Percentiles rank a stretch among this genome's conserved stretches.
phyloP scores from a whole-genome alignment of 2,113 vertebrate genomes.

The Nothoprocta pentlandii region DNA sequence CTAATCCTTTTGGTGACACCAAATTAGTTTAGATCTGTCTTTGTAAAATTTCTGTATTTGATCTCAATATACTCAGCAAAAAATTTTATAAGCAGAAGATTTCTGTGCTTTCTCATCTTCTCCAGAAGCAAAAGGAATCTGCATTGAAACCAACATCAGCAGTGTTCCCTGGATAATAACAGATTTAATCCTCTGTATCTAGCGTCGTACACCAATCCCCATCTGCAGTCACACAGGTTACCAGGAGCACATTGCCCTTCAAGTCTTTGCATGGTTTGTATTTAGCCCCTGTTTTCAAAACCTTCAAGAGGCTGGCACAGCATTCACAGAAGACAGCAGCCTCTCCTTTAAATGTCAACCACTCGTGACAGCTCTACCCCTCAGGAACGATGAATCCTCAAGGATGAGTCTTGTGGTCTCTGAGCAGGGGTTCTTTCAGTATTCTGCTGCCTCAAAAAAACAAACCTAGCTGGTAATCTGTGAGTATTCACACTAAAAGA shows the following conservation, averaged over 20 bases:
- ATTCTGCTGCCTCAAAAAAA: background rate
- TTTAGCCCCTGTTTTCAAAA: constrained; percentile 25
- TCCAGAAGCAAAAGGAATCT: background rate
- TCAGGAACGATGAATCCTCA: constrained; percentile 34
- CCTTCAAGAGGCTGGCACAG: background rate
- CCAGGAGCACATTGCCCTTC: background rate
- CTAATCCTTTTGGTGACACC: constrained; percentile 13
- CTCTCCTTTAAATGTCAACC: constrained; percentile 28
- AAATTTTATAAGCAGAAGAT: background rate
- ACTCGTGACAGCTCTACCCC: constrained; percentile 38
- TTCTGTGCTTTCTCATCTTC: background rate
- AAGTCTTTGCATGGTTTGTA: background rate
- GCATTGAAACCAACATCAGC: background rate
- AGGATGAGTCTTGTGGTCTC: constrained; percentile 10
- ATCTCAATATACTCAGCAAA: background rate
- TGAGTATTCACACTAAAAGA: background rate
- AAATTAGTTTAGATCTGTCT: constrained; percentile 22
- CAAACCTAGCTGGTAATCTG: background rate
- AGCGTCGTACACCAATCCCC: background rate
- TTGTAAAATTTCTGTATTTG: background rate
- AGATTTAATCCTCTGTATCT: background rate
- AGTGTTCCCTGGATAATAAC: background rate
- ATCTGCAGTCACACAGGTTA: background rate
- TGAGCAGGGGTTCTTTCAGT: background rate
- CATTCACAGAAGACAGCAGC: background rate